phyloP scores from a whole-genome alignment of 2,797 vertebrate species.

The Onychomys leucogaster region DNA sequence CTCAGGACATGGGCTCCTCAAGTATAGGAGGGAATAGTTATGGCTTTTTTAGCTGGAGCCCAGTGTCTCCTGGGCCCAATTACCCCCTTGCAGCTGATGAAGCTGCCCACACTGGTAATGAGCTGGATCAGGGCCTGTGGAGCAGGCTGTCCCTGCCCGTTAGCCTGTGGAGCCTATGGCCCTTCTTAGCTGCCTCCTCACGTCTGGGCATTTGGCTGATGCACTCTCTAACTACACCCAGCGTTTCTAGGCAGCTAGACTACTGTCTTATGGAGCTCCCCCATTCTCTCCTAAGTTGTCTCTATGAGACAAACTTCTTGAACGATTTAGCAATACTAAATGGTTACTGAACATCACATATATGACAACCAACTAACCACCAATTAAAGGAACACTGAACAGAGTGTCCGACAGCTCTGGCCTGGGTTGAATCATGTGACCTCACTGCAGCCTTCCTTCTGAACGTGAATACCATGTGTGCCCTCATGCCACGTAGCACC shows the following conservation, averaged over 20 bases:
- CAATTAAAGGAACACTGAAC: not conserved
- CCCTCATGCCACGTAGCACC: not conserved
- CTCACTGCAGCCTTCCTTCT: not conserved
- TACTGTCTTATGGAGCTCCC: not conserved
- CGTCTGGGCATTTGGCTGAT: not conserved
- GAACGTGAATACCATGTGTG: not conserved
- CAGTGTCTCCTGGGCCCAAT: constrained; percentile 53
- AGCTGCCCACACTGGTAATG: constrained; percentile 31
- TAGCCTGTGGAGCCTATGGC: not conserved
- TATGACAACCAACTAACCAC: not conserved
- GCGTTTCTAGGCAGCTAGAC: too few species aligned
- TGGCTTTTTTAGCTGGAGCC: not conserved
- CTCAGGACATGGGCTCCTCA: not conserved
- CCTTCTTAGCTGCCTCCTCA: not conserved
- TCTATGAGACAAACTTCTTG: not conserved
- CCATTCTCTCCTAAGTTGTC: not conserved
- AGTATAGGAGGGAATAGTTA: not conserved
- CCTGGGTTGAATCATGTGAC: too few species aligned
- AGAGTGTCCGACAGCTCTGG: not conserved
- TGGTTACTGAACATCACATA: not conserved
- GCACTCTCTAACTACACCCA: too few species aligned
- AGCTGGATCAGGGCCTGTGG: not conserved
- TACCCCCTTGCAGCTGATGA: not conserved
- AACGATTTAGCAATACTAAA: not conserved
- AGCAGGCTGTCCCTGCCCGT: not conserved